These are phyloP conservation scores for Stomorhina lunata DNA, from an alignment of 2,888 invertebrate species.

Conservation along the genomic window DNA sequence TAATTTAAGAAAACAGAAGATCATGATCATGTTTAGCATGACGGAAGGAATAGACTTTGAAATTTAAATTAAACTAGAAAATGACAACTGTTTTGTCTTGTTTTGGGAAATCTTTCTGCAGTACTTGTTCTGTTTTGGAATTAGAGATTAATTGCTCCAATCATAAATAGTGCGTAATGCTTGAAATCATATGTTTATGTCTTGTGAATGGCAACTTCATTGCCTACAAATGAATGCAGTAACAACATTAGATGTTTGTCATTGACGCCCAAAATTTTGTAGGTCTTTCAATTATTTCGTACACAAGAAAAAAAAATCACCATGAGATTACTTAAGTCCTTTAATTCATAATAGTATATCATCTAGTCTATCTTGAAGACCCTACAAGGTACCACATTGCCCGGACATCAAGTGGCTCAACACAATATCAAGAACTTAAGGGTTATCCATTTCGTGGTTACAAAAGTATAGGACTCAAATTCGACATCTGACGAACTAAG, in stretches of 20 bases:
- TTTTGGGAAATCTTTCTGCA: not conserved
- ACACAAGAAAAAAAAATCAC: too few relatives aligned
- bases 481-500: too few relatives aligned
- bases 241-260: not conserved
- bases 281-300: not conserved
- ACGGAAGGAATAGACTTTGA: slow-evolving; percentile 61
- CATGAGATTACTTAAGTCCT: too few relatives aligned
- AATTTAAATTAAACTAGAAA: slow-evolving; percentile 58
- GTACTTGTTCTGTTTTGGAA: slow-evolving; percentile 52
- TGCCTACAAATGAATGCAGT: slow-evolving; percentile 4
- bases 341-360: too few relatives aligned
- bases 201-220: slow-evolving; percentile 49
- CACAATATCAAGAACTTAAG: too few relatives aligned
- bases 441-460: too few relatives aligned
- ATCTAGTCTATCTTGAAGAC: too few relatives aligned
- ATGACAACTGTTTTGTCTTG: slow-evolving; percentile 69
- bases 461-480: too few relatives aligned
- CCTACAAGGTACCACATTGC: too few relatives aligned
- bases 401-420: too few relatives aligned
- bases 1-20: slow-evolving; percentile 64
- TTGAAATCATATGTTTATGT: not conserved
- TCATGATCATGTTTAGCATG: slow-evolving; percentile 59
- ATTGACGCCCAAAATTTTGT: not conserved
- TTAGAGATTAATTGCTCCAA: slow-evolving; percentile 58
- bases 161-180: slow-evolving; percentile 47